phyloP scores from a whole-genome alignment of 2,797 vertebrate species.

The Acanthis flammea region DNA sequence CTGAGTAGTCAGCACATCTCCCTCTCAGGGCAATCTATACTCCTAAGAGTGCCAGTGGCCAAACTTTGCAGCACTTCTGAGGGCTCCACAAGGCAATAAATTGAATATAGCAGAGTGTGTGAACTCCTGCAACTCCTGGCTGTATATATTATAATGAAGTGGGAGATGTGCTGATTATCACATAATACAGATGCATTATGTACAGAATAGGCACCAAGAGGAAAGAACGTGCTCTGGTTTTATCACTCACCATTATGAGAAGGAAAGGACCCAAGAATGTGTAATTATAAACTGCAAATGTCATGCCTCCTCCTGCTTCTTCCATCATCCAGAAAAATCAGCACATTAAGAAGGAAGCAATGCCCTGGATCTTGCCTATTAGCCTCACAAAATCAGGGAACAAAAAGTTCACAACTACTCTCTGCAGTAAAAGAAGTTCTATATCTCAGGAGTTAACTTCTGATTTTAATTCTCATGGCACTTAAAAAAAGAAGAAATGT shows the following conservation, averaged over 20 bases:
- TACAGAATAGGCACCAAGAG: constrained; percentile 56
- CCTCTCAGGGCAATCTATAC: not conserved
- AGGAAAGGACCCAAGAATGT: constrained; percentile 19
- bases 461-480: not conserved
- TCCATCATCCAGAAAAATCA: constrained; percentile 2
- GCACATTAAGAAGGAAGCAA: constrained; percentile 4
- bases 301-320: not conserved
- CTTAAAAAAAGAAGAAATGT: not conserved
- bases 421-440: not conserved
- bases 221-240: constrained; percentile 47
- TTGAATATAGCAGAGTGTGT: constrained; percentile 50
- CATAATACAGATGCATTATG: constrained; percentile 59
- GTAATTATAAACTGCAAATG: constrained; percentile 64
- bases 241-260: constrained; percentile 48
- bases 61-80: constrained; percentile 47
- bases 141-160: constrained; percentile 42
- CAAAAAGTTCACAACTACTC: not conserved
- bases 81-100: constrained; percentile 44
- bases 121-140: constrained; percentile 9
- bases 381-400: not conserved
- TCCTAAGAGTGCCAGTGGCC: constrained; percentile 21
- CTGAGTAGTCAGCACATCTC: constrained; percentile 60
- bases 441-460: not conserved
- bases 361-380: constrained; percentile 19
- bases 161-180: constrained; percentile 69